Evolutionary conservation across 2,113 vertebrate species (phyloP), one percentile per base, ranked within the genome.

Genomic region (Caranx ignobilis): DNA sequence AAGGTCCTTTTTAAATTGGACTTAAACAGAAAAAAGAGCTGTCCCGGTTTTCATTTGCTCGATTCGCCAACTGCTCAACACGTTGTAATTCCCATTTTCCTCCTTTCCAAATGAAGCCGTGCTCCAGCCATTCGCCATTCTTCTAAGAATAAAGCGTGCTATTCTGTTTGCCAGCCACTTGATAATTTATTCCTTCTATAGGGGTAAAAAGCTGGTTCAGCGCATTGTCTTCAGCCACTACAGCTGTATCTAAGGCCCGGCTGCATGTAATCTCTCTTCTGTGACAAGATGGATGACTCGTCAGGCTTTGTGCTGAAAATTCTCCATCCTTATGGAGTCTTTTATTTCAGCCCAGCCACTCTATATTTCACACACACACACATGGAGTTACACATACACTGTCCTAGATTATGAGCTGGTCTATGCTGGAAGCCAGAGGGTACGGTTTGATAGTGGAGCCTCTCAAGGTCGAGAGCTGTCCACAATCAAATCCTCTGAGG

Each of bases 211-310:
- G 87, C 86, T 89, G 87, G 47, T 88, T 94, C 90, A 92, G 91
- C 93, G 72, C 79, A 84, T 91, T 91, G 77, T 89, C 87, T 91
- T 83, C 71, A 83, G 81, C 76, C 77, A 79, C 88, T 87, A 89
- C 90, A 91, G 89, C 92, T 94, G 93, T 92, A 92, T 91, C 89
- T 79, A 78, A 91, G 86, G 80, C 85, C 85, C 21, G 56, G 86
- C 75, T 91, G 85, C 87, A 82, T 85, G 89, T 91, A 92, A 93
- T 93, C 83, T 80, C 83, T 93, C 91, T 92, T 94, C 84, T 86
- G 68, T 90, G 87, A 91, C 77, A 92, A 93, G 93, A 94, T 81
- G 85, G 87, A 94, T 91, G 90, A 92, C 84, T 89, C 68, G 82
- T 83, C 85, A 89, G 82, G 81, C 86, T 89, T 87, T 88, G 89